phyloP scores from a whole-genome alignment of 2,113 vertebrate genomes.

The Zapornia atra region DNA sequence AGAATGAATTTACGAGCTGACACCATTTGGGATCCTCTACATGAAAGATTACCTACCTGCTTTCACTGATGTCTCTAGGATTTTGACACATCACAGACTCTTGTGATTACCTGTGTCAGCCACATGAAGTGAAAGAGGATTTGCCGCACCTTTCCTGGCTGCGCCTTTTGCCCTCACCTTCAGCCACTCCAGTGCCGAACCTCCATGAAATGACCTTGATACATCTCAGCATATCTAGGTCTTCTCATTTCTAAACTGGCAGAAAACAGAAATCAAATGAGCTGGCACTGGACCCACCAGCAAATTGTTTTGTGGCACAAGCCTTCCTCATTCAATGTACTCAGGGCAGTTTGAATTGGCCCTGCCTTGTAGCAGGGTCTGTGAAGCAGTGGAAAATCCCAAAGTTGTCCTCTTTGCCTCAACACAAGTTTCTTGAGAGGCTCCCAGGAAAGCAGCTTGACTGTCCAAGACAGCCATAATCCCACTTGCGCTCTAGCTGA shows the following conservation, averaged over 20 bases:
- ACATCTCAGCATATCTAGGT: background rate
- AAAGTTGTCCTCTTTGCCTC: background rate
- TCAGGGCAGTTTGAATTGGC: background rate
- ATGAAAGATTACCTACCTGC: background rate
- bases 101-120: background rate
- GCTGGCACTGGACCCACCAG: background rate
- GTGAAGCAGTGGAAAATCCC: background rate
- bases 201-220: background rate
- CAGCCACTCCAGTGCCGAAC: background rate
- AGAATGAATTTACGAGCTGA: background rate
- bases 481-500: background rate
- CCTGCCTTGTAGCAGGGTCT: background rate
- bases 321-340: background rate
- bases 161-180: background rate
- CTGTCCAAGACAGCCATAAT: background rate
- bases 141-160: background rate
- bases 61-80: background rate
- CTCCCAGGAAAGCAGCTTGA: background rate
- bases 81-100: background rate
- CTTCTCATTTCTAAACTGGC: background rate
- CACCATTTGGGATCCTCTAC: background rate
- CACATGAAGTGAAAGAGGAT: background rate
- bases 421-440: background rate
- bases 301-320: background rate
- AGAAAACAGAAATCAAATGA: background rate